These are phyloP conservation scores for Caenorhabditis becei DNA, from an alignment of 2,888 invertebrate species.

Conservation along the genomic window DNA sequence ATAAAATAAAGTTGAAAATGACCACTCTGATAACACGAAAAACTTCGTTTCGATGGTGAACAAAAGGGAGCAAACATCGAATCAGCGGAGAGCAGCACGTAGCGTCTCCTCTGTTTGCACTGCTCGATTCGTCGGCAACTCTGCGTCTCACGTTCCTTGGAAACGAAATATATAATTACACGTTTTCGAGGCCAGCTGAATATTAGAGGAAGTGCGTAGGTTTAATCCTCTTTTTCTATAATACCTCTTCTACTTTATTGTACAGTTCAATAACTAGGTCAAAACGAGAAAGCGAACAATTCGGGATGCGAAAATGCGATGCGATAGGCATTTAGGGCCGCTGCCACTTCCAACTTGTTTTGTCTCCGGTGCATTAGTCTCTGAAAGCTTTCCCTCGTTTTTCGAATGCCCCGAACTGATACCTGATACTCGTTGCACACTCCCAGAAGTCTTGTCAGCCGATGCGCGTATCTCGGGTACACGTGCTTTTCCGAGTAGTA, in stretches of 20 bases:
- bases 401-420: not conserved
- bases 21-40: not conserved
- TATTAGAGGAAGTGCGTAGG: not conserved
- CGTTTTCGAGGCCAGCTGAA: not conserved
- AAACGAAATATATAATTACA: not conserved
- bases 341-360: not conserved
- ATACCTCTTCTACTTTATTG: not conserved
- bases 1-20: not conserved
- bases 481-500: constrained; percentile 5
- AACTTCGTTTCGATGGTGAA: not conserved
- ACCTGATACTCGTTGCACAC: constrained; percentile 11
- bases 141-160: not conserved
- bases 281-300: not conserved
- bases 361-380: constrained; percentile 1
- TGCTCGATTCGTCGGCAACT: not conserved
- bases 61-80: constrained; percentile 20
- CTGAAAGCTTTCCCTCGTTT: not conserved
- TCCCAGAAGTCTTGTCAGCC: not conserved
- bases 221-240: not conserved
- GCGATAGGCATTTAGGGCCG: not conserved
- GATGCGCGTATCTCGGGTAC: constrained; percentile 1
- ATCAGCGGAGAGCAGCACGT: not conserved
- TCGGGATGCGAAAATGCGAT: constrained; percentile 5
- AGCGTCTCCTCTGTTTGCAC: constrained; percentile 1
- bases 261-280: not conserved